These are phyloP conservation scores for Etia nguti DNA, from an alignment of 2,113 vertebrate species.

Conservation along the genomic window DNA sequence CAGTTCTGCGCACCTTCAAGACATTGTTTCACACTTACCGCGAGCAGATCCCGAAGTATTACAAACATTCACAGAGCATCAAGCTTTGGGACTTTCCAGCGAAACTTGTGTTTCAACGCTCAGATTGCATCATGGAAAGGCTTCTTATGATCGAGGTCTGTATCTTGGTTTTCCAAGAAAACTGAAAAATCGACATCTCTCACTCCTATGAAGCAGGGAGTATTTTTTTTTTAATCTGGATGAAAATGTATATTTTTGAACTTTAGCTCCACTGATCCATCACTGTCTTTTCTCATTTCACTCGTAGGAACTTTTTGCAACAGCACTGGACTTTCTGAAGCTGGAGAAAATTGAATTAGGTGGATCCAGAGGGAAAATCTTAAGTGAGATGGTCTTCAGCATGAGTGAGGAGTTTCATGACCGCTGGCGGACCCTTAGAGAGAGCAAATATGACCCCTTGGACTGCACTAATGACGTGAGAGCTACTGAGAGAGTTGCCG, in stretches of 20 bases:
- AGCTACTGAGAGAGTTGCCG: not conserved
- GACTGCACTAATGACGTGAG: constrained; percentile 66
- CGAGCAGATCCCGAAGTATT: constrained; percentile 31
- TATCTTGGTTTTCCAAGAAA: not conserved
- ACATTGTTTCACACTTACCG: constrained; percentile 58
- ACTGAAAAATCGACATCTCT: not conserved
- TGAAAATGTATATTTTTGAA: not conserved
- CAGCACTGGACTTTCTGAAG: constrained; percentile 73
- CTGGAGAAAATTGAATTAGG: constrained; percentile 70
- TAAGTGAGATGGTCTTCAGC: constrained; percentile 65
- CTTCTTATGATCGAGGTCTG: constrained; percentile 60
- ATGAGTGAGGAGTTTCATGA: constrained; percentile 73
- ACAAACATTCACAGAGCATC: constrained; percentile 8
- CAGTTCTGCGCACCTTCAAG: constrained; percentile 68
- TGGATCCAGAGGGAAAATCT: constrained; percentile 65
- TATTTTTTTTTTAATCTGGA: not conserved
- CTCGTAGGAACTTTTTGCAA: constrained; percentile 72
- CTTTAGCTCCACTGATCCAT: not conserved
- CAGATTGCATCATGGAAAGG: constrained; percentile 58
- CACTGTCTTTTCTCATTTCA: not conserved
- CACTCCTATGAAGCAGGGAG: not conserved
- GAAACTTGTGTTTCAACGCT: constrained; percentile 61
- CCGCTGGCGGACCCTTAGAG: constrained; percentile 64
- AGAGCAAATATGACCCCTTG: constrained; percentile 75
- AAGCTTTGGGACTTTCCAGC: constrained; percentile 70